Base-by-base conservation (phyloP, 2,888 invertebrate genomes). In the Autographa gamma region DNA sequence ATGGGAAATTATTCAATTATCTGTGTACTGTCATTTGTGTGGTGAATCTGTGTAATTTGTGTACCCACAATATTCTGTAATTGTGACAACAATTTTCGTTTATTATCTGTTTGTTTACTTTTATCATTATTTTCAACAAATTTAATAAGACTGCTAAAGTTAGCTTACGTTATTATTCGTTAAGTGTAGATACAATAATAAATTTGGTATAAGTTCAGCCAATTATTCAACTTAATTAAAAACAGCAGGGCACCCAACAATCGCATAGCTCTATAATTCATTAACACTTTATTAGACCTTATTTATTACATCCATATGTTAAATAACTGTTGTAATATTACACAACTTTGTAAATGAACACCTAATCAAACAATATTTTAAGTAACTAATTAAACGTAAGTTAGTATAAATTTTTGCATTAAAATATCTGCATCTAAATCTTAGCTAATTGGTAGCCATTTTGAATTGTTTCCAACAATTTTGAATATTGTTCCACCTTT, bases 1-100 rank as follows among this genome's bases (percentile, higher is more conserved):
- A 79, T 72, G 66, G 73, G 67, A 75, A 80, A 85, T 86, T 82
- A 81, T 77, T 76, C 80, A 85, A 86, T 86, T 83, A 82, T 66
- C 63, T 66, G 71, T 67, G 63, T 59, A 73, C 71, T 64, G 76
- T 71, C 76, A 78, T 73, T 69, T 66, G 60, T 63, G 74, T 34
- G 69, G 76, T 38, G 60, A 69, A 75, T 77, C 76, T 73, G 63
- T 67, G 74, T 82, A 77, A 82, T 81, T 82, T 82, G 61, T 70
- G 75, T 70, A 77, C 78, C 73, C 74, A 61, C 74, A 71, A 75
- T 56, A 6, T 67, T 68, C 65, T 64, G 77, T 77, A 72, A 73
- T 76, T 65, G 60, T 74, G 63, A 73, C 74, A 73, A 69, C 73
- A 64, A 69, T 68, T 74, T 66, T 74, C 58, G 69, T 77, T 72